Base-by-base conservation (phyloP, 2,113 vertebrate species). In the Hippocampus mohnikei region DNA sequence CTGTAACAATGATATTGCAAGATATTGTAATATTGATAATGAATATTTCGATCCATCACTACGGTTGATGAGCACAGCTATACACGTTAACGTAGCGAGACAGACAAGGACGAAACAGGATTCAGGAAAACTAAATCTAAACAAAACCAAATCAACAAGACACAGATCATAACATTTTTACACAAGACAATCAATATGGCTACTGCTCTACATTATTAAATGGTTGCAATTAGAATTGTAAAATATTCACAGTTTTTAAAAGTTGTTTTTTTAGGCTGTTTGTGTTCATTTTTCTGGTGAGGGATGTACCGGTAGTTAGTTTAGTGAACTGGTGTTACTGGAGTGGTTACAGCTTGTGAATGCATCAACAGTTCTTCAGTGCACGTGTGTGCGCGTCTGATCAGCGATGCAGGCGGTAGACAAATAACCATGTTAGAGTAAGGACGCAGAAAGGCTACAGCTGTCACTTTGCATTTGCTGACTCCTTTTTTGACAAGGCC, bases 401-500 rank as follows among this genome's bases (percentile, higher is more conserved):
- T 84, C 84, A 78, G 71, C 79, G 77, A 81, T 85, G 88, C 80
- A 29, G 77, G 80, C 69, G 55, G 75, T 80, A 76, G 79, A 74
- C 83, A 79, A 87, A 86, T 88, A 88, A 89, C 85, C 88, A 79
- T 78, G 85, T 90, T 87, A 90, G 86, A 83, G 81, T 81, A 78
- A 80, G 81, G 65, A 81, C 85, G 88, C 87, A 85, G 85, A 90
- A 89, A 88, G 87, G 84, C 86, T 88, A 86, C 87, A 87, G 90
- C 90, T 91, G 90, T 90, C 88, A 89, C 85, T 91, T 78, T 76
- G 79, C 56, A 87, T 91, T 88, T 88, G 81, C 79, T 82, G 80
- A 80, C 70, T 77, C 69, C 9, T 69, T 55, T 78, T 82, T 81
- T 88, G 90, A 90, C 82, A 81, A 79, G 81, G 79, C 79, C 80